Percentiles rank a stretch among this genome's conserved stretches.
phyloP scores from a whole-genome alignment of 1,140 invertebrate species.

The Triops cancriformis region DNA sequence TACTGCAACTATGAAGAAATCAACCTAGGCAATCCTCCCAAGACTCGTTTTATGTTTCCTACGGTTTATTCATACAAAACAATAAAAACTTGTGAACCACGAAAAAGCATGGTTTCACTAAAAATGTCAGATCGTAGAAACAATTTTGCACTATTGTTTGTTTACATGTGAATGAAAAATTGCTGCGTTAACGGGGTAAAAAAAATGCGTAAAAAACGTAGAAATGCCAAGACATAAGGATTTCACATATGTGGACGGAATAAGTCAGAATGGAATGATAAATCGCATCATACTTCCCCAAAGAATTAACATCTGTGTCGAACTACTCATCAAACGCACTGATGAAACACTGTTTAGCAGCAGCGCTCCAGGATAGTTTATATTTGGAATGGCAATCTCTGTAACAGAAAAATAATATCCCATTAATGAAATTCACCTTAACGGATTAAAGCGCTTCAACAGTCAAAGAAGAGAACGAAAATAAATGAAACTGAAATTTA shows the following conservation, averaged over 20 bases:
- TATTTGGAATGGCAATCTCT: conserved; percentile 10
- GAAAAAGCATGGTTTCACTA: too few relatives aligned
- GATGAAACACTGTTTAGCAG: background rate
- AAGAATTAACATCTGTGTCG: background rate
- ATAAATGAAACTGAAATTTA: background rate
- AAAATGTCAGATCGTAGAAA: too few relatives aligned
- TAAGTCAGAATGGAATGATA: background rate
- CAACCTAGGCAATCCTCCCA: too few relatives aligned
- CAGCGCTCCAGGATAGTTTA: conserved; percentile 2
- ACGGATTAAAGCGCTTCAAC: background rate
- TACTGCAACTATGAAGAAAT: too few relatives aligned
- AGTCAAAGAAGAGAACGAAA: background rate
- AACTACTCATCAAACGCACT: background rate
- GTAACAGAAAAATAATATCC: background rate
- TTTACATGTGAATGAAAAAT: too few relatives aligned
- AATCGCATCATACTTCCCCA: background rate
- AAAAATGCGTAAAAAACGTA: background rate
- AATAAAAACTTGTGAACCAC: too few relatives aligned
- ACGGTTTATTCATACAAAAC: too few relatives aligned
- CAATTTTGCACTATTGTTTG: too few relatives aligned
- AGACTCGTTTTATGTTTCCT: too few relatives aligned
- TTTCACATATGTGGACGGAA: background rate
- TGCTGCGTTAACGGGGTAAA: background rate
- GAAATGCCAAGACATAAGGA: background rate
- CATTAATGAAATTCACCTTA: background rate